phyloP scores from a whole-genome alignment of 2,113 vertebrate genomes.

The Sphaerodactylus townsendi region DNA sequence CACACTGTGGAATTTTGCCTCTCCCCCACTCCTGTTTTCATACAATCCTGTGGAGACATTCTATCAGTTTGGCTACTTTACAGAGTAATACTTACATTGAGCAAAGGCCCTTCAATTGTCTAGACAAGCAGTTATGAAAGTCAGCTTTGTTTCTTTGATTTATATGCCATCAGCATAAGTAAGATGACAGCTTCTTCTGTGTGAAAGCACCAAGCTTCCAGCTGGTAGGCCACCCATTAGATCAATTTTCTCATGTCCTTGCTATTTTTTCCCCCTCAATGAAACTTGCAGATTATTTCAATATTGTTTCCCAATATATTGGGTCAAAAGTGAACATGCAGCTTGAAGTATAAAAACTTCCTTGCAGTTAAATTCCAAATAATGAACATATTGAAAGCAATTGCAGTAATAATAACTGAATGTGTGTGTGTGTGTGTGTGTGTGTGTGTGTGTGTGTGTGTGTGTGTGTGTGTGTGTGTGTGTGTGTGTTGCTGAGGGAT shows the following conservation, averaged over 20 bases:
- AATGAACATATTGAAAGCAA: background rate
- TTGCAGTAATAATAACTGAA: no score
- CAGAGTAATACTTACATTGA: background rate
- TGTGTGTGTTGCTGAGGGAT: no score
- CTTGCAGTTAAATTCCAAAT: background rate
- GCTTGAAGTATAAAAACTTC: background rate
- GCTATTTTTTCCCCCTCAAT: constrained; percentile 39
- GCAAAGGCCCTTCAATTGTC: constrained; percentile 42
- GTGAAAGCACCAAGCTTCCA: constrained; percentile 13
- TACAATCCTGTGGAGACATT: constrained; percentile 26
- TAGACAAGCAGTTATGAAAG: constrained; percentile 52
- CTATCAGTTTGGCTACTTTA: constrained; percentile 44
- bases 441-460: no score
- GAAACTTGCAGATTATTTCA: constrained; percentile 45
- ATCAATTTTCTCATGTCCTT: background rate
- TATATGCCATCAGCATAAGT: constrained; percentile 13
- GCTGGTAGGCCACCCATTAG: constrained; percentile 34
- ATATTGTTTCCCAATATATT: constrained; percentile 45
- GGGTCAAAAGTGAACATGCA: background rate
- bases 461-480: no score
- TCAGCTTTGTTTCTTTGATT: constrained; percentile 48
- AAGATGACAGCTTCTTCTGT: constrained; percentile 55
- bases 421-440: no score
- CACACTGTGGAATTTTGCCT: constrained; percentile 59
- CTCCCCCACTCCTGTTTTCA: constrained; percentile 38